These are phyloP conservation scores for Ormyrus nitidulus DNA, from an alignment of 2,888 invertebrate species.

Conservation along the genomic window DNA sequence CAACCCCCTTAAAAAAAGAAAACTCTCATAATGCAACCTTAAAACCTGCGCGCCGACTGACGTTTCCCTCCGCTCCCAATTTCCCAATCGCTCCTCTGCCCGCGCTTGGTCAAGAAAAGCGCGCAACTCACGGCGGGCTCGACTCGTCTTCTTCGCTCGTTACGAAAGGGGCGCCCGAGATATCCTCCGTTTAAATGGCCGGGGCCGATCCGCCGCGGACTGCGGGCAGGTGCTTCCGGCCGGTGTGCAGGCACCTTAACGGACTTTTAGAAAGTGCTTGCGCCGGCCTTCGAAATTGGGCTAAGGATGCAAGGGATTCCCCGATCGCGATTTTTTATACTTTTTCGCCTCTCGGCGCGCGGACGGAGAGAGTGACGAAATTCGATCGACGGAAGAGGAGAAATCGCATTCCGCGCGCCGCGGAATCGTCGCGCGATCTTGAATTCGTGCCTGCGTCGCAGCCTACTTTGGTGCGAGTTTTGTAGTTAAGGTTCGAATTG, in stretches of 20 bases:
- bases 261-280: slow-evolving; percentile 68
- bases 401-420: not conserved
- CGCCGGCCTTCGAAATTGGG: slow-evolving; percentile 57
- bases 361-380: slow-evolving; percentile 12
- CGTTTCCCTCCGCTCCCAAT: not conserved
- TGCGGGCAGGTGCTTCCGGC: slow-evolving; percentile 58
- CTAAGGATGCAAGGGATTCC: slow-evolving; percentile 57
- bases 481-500: too few species aligned
- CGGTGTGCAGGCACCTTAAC: slow-evolving; percentile 65
- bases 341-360: not conserved
- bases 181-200: slow-evolving; percentile 38
- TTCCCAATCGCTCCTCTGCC: slow-evolving; percentile 20
- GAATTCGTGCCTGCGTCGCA: too few species aligned
- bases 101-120: slow-evolving; percentile 36
- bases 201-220: not conserved
- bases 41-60: not conserved
- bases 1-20: too few species aligned
- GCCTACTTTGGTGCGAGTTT: too few species aligned
- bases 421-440: slow-evolving; percentile 11
- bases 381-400: slow-evolving; percentile 1
- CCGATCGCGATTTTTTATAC: slow-evolving; percentile 6
- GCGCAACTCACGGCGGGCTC: not conserved
- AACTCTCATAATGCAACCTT: too few species aligned
- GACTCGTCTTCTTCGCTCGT: not conserved
- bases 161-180: not conserved